Evolutionary conservation across 2,797 vertebrate species (phyloP).

Genomic region (Xiphophorus birchmanni): DNA sequence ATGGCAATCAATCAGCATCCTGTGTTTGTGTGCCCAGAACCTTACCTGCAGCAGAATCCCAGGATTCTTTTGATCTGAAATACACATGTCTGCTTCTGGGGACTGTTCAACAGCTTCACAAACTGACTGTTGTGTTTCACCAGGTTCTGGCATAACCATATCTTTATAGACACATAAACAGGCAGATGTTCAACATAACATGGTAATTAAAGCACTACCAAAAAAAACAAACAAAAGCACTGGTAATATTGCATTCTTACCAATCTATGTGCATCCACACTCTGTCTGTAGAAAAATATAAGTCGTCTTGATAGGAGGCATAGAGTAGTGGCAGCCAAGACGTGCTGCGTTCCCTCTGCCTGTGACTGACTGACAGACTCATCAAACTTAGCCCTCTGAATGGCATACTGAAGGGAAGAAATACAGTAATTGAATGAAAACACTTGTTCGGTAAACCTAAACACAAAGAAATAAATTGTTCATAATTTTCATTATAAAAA

Average conservation of each 20-base stretch:
- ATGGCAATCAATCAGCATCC: neutral
- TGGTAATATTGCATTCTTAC: conserved; percentile 74
- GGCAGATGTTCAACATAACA: neutral
- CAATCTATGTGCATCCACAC: conserved; percentile 91
- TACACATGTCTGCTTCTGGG: conserved; percentile 90
- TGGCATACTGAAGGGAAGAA: conserved; percentile 80
- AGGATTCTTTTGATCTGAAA: conserved; percentile 97
- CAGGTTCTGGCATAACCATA: conserved; percentile 96
- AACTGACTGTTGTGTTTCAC: conserved; percentile 92
- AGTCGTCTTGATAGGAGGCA: conserved; percentile 91
- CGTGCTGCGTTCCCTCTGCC: conserved; percentile 75
- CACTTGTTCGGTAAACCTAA: neutral
- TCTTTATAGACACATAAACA: conserved; percentile 77
- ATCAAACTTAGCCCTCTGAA: conserved; percentile 92
- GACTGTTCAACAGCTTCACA: conserved; percentile 89
- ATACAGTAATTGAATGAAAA: conserved; percentile 18
- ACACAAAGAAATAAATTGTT: neutral
- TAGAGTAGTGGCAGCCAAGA: conserved; percentile 81
- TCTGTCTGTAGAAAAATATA: conserved; percentile 95
- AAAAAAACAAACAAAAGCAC: neutral
- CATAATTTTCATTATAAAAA: neutral
- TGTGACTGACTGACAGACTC: conserved; percentile 82
- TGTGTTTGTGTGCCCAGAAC: neutral
- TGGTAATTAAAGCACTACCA: neutral
- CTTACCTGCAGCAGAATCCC: conserved; percentile 85